Percentiles rank a stretch among this genome's conserved stretches.
These are phyloP conservation scores for Gnatocerus cornutus DNA, from an alignment of 2,888 invertebrate species.

Conservation along the genomic window DNA sequence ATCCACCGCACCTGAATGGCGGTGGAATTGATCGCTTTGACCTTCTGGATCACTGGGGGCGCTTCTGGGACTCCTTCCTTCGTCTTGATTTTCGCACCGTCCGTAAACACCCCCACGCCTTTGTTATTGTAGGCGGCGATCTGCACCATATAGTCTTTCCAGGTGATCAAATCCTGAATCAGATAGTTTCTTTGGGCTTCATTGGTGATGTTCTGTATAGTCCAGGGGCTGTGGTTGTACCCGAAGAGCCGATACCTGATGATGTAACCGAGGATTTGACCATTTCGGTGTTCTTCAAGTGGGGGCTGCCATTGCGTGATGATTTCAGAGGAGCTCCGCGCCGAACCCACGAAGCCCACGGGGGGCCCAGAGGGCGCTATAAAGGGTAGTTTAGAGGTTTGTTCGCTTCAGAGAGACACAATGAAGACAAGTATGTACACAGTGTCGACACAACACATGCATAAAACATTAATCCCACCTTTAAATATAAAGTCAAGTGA, in stretches of 20 bases:
- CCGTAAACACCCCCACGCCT: constrained; percentile 94
- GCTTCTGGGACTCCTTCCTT: constrained; percentile 97
- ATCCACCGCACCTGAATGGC: constrained; percentile 89
- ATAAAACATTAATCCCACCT: constrained; percentile 66
- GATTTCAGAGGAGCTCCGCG: constrained; percentile 94
- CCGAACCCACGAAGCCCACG: constrained; percentile 94
- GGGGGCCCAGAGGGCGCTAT: constrained; percentile 97
- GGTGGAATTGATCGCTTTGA: constrained; percentile 90
- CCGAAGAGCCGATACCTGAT: constrained; percentile 93
- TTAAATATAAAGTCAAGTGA: constrained; percentile 69
- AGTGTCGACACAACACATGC: constrained; percentile 53
- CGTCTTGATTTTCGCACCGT: constrained; percentile 93
- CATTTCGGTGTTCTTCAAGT: constrained; percentile 94
- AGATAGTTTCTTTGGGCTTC: constrained; percentile 93
- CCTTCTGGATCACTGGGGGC: constrained; percentile 87
- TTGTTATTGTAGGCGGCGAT: constrained; percentile 98
- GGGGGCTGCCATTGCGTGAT: constrained; percentile 99
- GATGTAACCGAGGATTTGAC: constrained; percentile 94
- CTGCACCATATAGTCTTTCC: constrained; percentile 97
- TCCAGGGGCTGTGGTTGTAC: constrained; percentile 95
- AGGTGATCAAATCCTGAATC: constrained; percentile 94
- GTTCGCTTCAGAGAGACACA: constrained; percentile 13
- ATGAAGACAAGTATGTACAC: constrained; percentile 37
- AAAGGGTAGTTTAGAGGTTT: constrained; percentile 32
- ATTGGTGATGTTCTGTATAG: constrained; percentile 91